Evolutionary conservation across 2,113 vertebrate genomes (phyloP), one percentile per base, ranked within the genome.

Genomic region (Cyanoramphus novaezelandiae): DNA sequence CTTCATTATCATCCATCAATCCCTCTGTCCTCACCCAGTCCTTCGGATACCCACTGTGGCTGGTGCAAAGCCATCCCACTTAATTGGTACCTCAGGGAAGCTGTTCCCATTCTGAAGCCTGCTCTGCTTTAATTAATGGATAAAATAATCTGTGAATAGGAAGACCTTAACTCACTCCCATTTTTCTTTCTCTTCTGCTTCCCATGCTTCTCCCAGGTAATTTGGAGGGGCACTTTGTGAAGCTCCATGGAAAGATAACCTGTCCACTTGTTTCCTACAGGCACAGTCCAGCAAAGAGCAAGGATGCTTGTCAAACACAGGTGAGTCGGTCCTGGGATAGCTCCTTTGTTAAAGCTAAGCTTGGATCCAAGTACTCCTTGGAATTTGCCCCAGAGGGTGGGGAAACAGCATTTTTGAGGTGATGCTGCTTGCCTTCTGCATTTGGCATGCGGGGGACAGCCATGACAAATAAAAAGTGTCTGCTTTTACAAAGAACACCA

Each of bases 21-120:
- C 55, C 65, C 43, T 31, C 16, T 3, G 3, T 75, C 70, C 80
- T 67, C 14, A 2, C 80, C 65, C 33, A 2, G 60, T 33, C 72
- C 59, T 68, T 84, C 1, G 1, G 67, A 62, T 14, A 41, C 67
- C 74, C 76, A 11, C 90, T 4, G 70, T 1, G 16, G 37, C 79
- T 50, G 24, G 4, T 60, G 75, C 82, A 64, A 39, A 71, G 71
- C 82, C 74, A 27, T 49, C 53, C 86, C 18, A 5, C 53, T n/a
- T 88, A 89, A 82, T 12, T 93, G 90, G 81, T 47, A 86, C 91
- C 95, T 71, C 7, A 1, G 93, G 92, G 86, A 96, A 88, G 72
- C 89, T 31, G 33, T 10, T 72, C 41, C 63, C 28, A 0, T 39
- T 31, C 92, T 50, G 29, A 33, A 55, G 27, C 52, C 21, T 2